Evolutionary conservation across 2,888 invertebrate species (phyloP).

Genomic region (Xiphydria camelus): DNA sequence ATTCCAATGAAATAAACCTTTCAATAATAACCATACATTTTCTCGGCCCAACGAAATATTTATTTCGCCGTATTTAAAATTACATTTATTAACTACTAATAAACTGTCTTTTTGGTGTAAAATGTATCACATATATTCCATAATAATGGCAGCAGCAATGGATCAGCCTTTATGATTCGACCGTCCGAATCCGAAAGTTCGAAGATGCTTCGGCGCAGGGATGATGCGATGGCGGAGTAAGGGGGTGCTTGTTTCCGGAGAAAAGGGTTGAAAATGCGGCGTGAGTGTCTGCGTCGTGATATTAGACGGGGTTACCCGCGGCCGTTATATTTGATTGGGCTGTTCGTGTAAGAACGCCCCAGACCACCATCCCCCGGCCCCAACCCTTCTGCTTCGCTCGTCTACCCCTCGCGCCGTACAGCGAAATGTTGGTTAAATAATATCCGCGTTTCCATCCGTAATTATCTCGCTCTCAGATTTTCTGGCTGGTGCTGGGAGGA

Average conservation of each 20-base stretch:
- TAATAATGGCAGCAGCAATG: too few species aligned
- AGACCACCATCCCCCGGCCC: slow-evolving; percentile 16
- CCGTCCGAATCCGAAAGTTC: background rate
- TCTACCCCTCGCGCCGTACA: slow-evolving; percentile 20
- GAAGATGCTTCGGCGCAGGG: too few species aligned
- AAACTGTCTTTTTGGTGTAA: too few species aligned
- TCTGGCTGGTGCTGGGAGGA: slow-evolving; percentile 24
- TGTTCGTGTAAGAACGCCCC: slow-evolving; percentile 39
- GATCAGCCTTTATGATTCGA: too few species aligned
- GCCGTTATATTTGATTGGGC: slow-evolving; percentile 51
- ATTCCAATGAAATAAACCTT: too few species aligned
- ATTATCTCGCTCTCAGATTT: slow-evolving; percentile 55
- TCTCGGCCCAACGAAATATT: too few species aligned
- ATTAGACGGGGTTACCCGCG: slow-evolving; percentile 34
- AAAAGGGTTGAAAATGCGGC: slow-evolving; percentile 31
- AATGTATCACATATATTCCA: too few species aligned
- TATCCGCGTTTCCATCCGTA: slow-evolving; percentile 53
- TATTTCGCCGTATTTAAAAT: too few species aligned
- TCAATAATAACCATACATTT: too few species aligned
- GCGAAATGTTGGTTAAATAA: slow-evolving; percentile 53
- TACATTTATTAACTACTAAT: too few species aligned
- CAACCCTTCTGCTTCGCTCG: slow-evolving; percentile 10
- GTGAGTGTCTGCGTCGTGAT: slow-evolving; percentile 27
- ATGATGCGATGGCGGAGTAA: too few species aligned
- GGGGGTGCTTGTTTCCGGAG: too few species aligned